Evolutionary conservation across 1,140 invertebrate species (phyloP).

Genomic region (Zaprionus taronus): DNA sequence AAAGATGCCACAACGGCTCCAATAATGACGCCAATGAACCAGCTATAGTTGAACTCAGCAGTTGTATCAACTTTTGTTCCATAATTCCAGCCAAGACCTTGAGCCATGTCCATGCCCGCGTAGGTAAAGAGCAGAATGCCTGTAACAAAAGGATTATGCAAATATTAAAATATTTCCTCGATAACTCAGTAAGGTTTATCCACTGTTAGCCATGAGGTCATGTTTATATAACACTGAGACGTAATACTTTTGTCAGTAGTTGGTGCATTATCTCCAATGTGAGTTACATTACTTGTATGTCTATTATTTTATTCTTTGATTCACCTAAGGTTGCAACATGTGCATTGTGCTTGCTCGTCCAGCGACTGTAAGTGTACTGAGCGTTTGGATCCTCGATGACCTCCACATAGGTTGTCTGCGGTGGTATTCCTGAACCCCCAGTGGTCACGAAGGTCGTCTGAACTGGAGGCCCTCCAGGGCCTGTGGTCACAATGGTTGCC

Average conservation of each 20-base stretch:
- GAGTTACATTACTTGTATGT: too few species aligned
- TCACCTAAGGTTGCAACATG: slow-evolving; percentile 36
- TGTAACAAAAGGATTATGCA: slow-evolving; percentile 3
- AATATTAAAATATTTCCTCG: not conserved
- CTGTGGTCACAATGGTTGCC: slow-evolving; percentile 41
- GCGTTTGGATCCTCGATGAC: slow-evolving; percentile 34
- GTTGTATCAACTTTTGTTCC: slow-evolving; percentile 4
- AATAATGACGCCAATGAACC: slow-evolving; percentile 73
- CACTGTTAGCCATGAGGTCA: not conserved
- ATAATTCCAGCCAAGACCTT: slow-evolving; percentile 59
- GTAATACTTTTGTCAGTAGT: too few species aligned
- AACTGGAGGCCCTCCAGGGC: not conserved
- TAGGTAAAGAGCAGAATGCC: slow-evolving; percentile 59
- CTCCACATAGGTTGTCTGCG: slow-evolving; percentile 36
- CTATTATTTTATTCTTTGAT: not conserved
- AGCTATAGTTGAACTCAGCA: slow-evolving; percentile 63
- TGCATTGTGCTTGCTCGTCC: slow-evolving; percentile 26
- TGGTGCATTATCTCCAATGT: too few species aligned
- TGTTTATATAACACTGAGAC: not conserved
- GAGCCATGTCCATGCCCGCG: slow-evolving; percentile 69
- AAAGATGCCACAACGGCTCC: slow-evolving; percentile 58
- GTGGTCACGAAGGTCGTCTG: slow-evolving; percentile 45
- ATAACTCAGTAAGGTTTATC: not conserved
- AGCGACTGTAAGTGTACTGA: slow-evolving; percentile 9
- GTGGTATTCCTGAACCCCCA: slow-evolving; percentile 11